Evolutionary conservation across 2,888 invertebrate species (phyloP), one percentile per base, ranked within the genome.

Genomic region (Arctia plantaginis): DNA sequence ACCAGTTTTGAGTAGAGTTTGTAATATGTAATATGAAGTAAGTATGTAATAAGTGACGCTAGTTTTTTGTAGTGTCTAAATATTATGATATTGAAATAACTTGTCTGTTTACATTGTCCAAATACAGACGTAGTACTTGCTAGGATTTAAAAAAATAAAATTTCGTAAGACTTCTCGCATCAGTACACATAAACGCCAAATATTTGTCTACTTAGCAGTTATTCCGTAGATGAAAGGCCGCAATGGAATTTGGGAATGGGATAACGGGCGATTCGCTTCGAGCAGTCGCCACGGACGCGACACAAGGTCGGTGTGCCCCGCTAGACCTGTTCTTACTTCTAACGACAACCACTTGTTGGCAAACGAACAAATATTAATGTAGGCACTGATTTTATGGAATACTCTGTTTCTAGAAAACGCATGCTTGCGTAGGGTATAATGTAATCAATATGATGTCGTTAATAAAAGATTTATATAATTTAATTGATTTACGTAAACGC

Each of bases 261-360:
- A 88, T 87, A 87, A 86, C 84, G 85, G 86, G 79, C 85, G 79
- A 79, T 74, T 80, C 75, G 79, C 77, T 73, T 69, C 72, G 75
- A 80, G 69, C 76, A 83, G 79, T 82, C 80, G 77, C 62, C 23
- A 69, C 77, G 84, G 80, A 82, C 82, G 77, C 74, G 78, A 74
- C 77, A 82, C 93, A 92, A 93, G 93, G 93, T 87, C 90, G 89
- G 83, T 84, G 83, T 69, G 87, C 88, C 90, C 88, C 89, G 82
- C 89, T 82, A 73, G 77, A 81, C 80, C 85, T 72, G 84, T 86
- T 85, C 75, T 62, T 71, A 75, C 71, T 85, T 85, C 75, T 41
- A 73, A 75, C 72, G 66, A 73, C 75, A 75, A 72, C 83, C 76
- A 71, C 79, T 80, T 74, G 73, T 78, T 81, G 78, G 62, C 66